Conservation (phyloP, 2,797 vertebrate species). For the Pipistrellus pipistrellus region DNA sequence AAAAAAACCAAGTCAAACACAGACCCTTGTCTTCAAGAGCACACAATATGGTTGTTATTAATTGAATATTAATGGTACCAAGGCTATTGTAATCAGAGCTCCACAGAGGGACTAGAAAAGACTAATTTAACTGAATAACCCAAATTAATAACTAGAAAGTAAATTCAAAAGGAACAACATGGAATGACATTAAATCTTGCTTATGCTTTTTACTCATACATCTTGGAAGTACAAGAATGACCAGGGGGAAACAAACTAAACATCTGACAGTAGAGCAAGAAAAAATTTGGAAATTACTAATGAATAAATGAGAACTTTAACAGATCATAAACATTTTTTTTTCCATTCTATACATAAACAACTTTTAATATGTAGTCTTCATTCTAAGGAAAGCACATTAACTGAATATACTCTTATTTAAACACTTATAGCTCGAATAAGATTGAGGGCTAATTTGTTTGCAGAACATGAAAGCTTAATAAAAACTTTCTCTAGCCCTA, state of each 20-base stretch:
- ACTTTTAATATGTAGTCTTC: conserved; percentile 41
- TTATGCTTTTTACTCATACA: conserved; percentile 53
- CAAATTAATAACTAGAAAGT: conserved; percentile 46
- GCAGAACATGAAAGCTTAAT: conserved; percentile 37
- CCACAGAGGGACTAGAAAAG: background rate
- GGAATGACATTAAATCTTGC: conserved; percentile 33
- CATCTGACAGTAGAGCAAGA: background rate
- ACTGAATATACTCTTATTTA: conserved; percentile 3
- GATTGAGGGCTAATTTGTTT: conserved; percentile 10
- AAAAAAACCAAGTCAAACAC: conserved; percentile 22
- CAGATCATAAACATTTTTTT: background rate
- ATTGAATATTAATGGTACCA: background rate
- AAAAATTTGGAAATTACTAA: conserved; percentile 29
- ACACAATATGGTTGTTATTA: background rate
- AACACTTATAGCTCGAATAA: conserved; percentile 45
- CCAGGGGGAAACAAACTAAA: conserved; percentile 43
- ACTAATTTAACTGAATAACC: conserved; percentile 44
- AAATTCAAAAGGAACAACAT: conserved; percentile 43
- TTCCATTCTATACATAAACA: no score
- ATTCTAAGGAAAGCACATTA: conserved; percentile 29
- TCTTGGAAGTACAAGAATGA: conserved; percentile 51
- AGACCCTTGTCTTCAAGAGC: background rate
- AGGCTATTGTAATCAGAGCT: background rate
- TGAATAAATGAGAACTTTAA: conserved; percentile 43
- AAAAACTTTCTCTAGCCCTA: conserved; percentile 14